Percentiles rank a stretch among this genome's conserved stretches.
phyloP scores from a whole-genome alignment of 1,140 invertebrate genomes.

The Psix sp. region DNA sequence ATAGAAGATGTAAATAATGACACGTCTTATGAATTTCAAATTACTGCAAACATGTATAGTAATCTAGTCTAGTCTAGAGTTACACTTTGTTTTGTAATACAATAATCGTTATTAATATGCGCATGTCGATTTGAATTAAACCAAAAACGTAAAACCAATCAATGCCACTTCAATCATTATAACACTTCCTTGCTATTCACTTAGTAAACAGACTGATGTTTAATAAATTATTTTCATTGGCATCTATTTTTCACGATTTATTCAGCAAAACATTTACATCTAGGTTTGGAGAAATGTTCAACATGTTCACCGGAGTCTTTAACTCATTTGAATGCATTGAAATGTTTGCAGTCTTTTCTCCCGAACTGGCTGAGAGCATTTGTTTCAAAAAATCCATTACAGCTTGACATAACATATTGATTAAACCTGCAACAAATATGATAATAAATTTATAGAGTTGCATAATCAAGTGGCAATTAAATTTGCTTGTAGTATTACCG shows the following conservation, averaged over 20 bases:
- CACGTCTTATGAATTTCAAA: conserved; percentile 37
- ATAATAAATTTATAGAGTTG: not conserved
- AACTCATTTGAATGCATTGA: not conserved
- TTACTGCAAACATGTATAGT: not conserved
- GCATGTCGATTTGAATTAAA: conserved; percentile 44
- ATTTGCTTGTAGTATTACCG: conserved; percentile 73
- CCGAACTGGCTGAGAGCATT: not conserved
- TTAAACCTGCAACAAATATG: conserved; percentile 21
- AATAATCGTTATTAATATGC: conserved; percentile 27
- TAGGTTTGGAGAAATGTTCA: conserved; percentile 13
- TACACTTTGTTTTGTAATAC: conserved; percentile 24
- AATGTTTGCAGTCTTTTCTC: not conserved
- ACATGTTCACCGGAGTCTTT: conserved; percentile 3
- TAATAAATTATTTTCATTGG: not conserved
- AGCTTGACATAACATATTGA: conserved; percentile 18
- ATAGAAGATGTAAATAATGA: conserved; percentile 14
- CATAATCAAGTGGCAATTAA: not conserved
- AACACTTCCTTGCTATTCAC: conserved; percentile 4
- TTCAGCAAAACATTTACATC: conserved; percentile 26
- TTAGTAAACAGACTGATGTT: conserved; percentile 7
- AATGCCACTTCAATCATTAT: conserved; percentile 29
- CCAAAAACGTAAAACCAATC: conserved; percentile 30
- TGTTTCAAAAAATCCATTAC: conserved; percentile 11
- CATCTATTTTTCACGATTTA: conserved; percentile 25
- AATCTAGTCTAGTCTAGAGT: conserved; percentile 32